Percentiles rank a stretch among this genome's conserved stretches.
Evolutionary conservation across 1,140 invertebrate genomes (phyloP).

Genomic region (Lasioglossum albipes): DNA sequence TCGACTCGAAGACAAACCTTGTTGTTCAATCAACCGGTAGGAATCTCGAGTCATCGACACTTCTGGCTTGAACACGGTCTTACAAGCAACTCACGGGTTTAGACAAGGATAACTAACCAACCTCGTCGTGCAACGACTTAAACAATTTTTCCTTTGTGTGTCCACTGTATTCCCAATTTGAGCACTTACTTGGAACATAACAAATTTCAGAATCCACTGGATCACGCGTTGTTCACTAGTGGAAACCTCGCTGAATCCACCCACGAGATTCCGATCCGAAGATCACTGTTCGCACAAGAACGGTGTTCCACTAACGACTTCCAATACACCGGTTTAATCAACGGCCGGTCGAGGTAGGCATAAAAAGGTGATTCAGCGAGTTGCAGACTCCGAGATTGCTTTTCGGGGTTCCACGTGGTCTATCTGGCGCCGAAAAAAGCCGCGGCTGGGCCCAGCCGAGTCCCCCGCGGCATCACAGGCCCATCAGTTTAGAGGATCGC

Average conservation of each 20-base stretch:
- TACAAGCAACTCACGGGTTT: no score
- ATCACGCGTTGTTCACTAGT: background rate
- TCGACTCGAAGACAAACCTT: constrained; percentile 21
- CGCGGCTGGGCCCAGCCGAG: background rate
- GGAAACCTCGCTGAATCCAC: background rate
- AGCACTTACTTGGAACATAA: constrained; percentile 6
- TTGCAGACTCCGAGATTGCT: background rate
- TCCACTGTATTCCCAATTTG: background rate
- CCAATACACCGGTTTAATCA: no score
- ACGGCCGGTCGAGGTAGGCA: no score
- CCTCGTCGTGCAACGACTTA: constrained; percentile 1
- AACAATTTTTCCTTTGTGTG: constrained; percentile 12
- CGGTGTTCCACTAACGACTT: no score
- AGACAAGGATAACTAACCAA: constrained; percentile 19
- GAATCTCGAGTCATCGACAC: constrained; percentile 52
- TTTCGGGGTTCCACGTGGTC: constrained; percentile 16
- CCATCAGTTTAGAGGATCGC: background rate
- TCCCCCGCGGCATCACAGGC: constrained; percentile 30
- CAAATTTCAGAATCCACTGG: background rate
- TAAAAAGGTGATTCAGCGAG: no score
- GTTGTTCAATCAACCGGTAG: constrained; percentile 44
- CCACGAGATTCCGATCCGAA: background rate
- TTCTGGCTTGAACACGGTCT: constrained; percentile 1
- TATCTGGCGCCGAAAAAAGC: constrained; percentile 25
- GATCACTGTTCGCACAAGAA: background rate